phyloP scores from a whole-genome alignment of 2,888 invertebrate genomes.

The Lucinisca nassula region DNA sequence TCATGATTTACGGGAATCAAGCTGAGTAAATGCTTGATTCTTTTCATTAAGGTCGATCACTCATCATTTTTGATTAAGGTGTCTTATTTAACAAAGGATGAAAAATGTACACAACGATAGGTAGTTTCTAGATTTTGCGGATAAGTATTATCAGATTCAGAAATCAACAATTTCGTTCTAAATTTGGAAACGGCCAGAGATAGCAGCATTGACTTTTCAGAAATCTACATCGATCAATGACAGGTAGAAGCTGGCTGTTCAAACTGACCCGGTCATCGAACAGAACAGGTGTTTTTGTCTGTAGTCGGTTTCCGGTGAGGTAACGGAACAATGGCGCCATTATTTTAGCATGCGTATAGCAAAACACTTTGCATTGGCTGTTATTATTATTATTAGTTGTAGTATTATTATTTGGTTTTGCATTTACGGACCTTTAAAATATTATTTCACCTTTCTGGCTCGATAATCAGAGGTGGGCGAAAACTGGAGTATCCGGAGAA shows the following conservation, averaged over 20 bases:
- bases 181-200: not conserved
- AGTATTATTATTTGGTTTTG: no score
- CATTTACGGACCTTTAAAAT: no score
- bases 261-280: not conserved
- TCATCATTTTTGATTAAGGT: not conserved
- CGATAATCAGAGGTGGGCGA: no score
- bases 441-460: no score
- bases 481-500: no score
- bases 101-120: not conserved
- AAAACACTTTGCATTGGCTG: no score
- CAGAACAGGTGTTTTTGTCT: no score
- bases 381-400: no score
- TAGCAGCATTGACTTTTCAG: not conserved
- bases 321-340: no score
- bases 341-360: no score
- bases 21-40: not conserved
- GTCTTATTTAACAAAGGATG: not conserved
- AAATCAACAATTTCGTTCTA: not conserved
- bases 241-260: not conserved
- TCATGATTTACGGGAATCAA: not conserved
- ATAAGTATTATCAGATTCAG: not conserved
- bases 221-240: not conserved
- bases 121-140: not conserved
- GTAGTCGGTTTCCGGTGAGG: no score
- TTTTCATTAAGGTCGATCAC: not conserved